Conservation (phyloP, 2,888 invertebrate species). For the Hemaris fuciformis region DNA sequence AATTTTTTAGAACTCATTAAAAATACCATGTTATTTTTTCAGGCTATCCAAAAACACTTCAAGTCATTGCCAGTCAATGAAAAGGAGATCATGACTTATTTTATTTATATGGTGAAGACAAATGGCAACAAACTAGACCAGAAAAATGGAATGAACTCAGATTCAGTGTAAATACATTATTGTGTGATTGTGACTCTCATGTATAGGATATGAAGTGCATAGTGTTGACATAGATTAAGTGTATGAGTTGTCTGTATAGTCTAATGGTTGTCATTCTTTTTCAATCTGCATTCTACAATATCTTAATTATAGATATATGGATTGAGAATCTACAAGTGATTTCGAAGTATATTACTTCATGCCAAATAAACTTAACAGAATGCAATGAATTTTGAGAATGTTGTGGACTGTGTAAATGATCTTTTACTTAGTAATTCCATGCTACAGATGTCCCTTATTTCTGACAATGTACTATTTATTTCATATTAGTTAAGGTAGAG, state of each 20-base stretch:
- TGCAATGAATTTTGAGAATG: conserved; percentile 23
- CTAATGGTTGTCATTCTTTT: conserved; percentile 46
- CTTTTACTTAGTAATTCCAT: conserved; percentile 22
- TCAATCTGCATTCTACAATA: conserved; percentile 47
- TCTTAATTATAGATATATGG: conserved; percentile 38
- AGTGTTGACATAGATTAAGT: conserved; percentile 45
- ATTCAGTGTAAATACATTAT: conserved; percentile 66
- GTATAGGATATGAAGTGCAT: conserved; percentile 42
- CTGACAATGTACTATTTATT: conserved; percentile 34
- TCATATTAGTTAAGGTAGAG: conserved; percentile 26
- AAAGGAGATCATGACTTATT: conserved; percentile 96
- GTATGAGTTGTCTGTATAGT: conserved; percentile 33
- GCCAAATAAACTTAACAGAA: conserved; percentile 42
- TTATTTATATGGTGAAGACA: conserved; percentile 97
- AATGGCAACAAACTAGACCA: conserved; percentile 94
- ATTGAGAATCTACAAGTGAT: conserved; percentile 43
- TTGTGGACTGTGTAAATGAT: conserved; percentile 11
- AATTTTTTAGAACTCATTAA: background rate
- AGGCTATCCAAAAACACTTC: conserved; percentile 97
- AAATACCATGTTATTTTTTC: conserved; percentile 53
- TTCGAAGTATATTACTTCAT: conserved; percentile 59
- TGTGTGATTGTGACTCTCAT: conserved; percentile 47
- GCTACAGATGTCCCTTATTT: conserved; percentile 17
- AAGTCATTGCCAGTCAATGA: conserved; percentile 96
- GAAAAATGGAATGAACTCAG: conserved; percentile 88